Base-by-base conservation (phyloP, 1,140 invertebrate species). In the Ceratosolen solmsi region DNA sequence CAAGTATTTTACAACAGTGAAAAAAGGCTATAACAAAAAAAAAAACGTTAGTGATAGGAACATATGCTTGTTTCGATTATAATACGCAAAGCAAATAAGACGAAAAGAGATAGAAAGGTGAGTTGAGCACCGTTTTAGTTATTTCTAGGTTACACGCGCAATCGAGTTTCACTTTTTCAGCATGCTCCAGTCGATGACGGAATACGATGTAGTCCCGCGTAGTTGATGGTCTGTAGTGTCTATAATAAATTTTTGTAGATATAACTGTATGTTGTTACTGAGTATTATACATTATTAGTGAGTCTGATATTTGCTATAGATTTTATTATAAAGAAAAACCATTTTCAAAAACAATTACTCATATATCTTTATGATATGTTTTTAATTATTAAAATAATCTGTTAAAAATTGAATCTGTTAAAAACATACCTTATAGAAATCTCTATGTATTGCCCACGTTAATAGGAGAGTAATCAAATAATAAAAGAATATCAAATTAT, bases 131-230 rank as follows among this genome's bases (percentile, higher is more conserved):
- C 90, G 82, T 90, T 90, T 38, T 90, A 82, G 77, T 84, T 89
- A 90, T 91, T 92, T 92, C 90, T 91, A 91, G 91, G 91, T 92
- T 92, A 91, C 91, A 92, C 91, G 90, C 90, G 89, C 89, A 90
- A 87, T 87, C 90, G 89, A 91, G 91, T 92, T 92, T 92, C 91
- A 92, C 90, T 92, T 92, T 92, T 92, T 92, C 89, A 90, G 87
- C 86, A 27, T 27, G 49, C 30, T 88, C 87, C 90, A 75, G 15
- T 17, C 46, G 20, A 33, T 41, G 49, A 51, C 27, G 9, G 5
- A 11, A 71, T 54, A 22, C 87, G 88, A 89, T 87, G 88, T 87
- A 86, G 87, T 86, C 84, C 88, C 86, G 85, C 27, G 25, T 25
- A 27, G 30, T 25, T n/a, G n/a, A n/a, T 8, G 13, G 36, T 38